A percentile compares a stretch with the other conserved stretches of the same genome.
Conservation (phyloP, 1,140 invertebrate genomes). For the Holcopasites calliopsidis region DNA sequence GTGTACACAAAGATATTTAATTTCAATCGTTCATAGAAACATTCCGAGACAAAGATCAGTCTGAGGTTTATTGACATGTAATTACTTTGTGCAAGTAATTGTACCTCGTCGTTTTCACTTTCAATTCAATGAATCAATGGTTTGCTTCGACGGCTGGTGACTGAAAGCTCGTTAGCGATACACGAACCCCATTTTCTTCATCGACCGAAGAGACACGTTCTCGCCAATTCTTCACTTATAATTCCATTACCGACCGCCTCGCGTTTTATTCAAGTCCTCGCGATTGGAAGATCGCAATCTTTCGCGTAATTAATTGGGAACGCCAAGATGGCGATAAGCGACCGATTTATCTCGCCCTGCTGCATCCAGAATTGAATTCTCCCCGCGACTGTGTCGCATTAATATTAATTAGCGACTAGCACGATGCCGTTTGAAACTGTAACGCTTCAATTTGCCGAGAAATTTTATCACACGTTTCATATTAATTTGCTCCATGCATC, state of each 20-base stretch:
- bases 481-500: too few relatives aligned
- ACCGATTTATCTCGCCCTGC: conserved; percentile 33
- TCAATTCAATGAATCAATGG: neutral
- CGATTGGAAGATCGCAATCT: conserved; percentile 42
- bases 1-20: neutral
- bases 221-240: conserved; percentile 36
- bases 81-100: neutral
- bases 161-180: conserved; percentile 12
- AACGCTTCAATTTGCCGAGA: conserved; percentile 37
- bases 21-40: neutral
- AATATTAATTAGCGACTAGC: conserved; percentile 49
- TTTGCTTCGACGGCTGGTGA: neutral
- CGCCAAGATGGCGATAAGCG: conserved; percentile 43
- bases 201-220: neutral
- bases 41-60: neutral
- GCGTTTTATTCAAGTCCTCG: conserved; percentile 15
- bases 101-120: neutral
- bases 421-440: conserved; percentile 40
- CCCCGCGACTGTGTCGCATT: conserved; percentile 26
- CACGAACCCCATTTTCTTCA: neutral
- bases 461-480: neutral
- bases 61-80: neutral
- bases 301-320: conserved; percentile 43
- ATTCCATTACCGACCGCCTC: conserved; percentile 22
- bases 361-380: conserved; percentile 43